phyloP scores from a whole-genome alignment of 2,113 vertebrate genomes.

The Isurus oxyrinchus region DNA sequence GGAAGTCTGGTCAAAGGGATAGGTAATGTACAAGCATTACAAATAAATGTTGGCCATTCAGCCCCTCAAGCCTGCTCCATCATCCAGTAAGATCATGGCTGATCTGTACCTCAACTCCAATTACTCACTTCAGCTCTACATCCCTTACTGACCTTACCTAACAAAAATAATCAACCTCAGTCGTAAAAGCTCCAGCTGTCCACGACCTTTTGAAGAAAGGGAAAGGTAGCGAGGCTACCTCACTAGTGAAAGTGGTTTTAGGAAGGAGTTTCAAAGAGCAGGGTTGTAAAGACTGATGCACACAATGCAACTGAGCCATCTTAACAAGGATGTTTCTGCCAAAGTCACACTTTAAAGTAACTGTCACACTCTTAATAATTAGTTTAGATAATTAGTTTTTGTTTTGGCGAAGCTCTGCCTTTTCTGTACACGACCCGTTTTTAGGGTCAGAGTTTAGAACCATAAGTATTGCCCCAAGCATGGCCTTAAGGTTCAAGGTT shows the following conservation, averaged over 20 bases:
- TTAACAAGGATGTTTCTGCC: background rate
- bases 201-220: background rate
- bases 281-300: background rate
- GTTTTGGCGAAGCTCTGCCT: background rate
- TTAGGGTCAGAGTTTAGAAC: background rate
- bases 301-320: background rate
- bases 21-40: background rate
- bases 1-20: background rate
- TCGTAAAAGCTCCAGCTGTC: background rate
- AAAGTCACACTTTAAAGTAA: constrained; percentile 14
- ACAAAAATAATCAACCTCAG: background rate
- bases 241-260: background rate
- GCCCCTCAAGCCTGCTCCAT: background rate
- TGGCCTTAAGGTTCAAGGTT: background rate
- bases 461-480: background rate
- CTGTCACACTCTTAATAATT: background rate
- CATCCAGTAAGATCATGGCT: background rate
- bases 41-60: background rate
- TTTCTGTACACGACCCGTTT: no score
- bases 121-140: background rate
- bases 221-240: background rate
- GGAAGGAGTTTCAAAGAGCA: background rate
- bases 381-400: background rate
- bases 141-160: background rate
- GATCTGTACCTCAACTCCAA: background rate